Evolutionary conservation across 2,113 vertebrate species (phyloP).

Genomic region (Rana temporaria): DNA sequence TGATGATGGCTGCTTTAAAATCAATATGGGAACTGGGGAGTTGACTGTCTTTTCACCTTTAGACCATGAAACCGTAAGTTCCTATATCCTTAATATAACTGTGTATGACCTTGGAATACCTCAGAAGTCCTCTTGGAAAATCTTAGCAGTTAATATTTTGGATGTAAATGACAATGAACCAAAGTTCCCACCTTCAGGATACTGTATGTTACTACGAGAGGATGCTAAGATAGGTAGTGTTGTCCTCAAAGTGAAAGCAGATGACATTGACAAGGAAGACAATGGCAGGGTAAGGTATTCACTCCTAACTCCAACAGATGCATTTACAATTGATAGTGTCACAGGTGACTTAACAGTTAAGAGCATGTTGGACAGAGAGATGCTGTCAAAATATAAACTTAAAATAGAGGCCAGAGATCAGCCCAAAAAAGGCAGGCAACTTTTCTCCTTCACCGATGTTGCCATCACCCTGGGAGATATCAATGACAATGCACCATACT

Average conservation of each 20-base stretch:
- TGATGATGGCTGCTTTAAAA: slow-evolving; percentile 87
- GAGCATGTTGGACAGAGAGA: slow-evolving; percentile 84
- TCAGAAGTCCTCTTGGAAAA: slow-evolving; percentile 89
- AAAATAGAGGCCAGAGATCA: slow-evolving; percentile 88
- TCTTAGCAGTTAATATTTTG: slow-evolving; percentile 86
- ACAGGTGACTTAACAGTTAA: slow-evolving; percentile 85
- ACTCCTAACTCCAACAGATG: slow-evolving; percentile 80
- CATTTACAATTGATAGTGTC: slow-evolving; percentile 82
- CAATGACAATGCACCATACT: slow-evolving; percentile 92
- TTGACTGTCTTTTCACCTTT: slow-evolving; percentile 81
- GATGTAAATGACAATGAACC: slow-evolving; percentile 93
- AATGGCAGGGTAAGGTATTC: slow-evolving; percentile 82
- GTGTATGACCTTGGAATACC: slow-evolving; percentile 90
- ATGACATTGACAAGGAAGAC: slow-evolving; percentile 81
- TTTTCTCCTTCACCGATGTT: slow-evolving; percentile 80
- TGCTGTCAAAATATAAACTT: slow-evolving; percentile 77
- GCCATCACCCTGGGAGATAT: slow-evolving; percentile 84
- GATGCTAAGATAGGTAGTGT: slow-evolving; percentile 77
- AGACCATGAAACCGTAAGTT: slow-evolving; percentile 86
- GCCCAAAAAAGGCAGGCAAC: slow-evolving; percentile 74
- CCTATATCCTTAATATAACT: slow-evolving; percentile 92
- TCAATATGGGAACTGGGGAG: slow-evolving; percentile 85
- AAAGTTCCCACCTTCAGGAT: slow-evolving; percentile 82
- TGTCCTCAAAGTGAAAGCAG: slow-evolving; percentile 78
- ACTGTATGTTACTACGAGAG: slow-evolving; percentile 82